Conservation (phyloP, 1,140 invertebrate species). For the Frieseomelitta varia region DNA sequence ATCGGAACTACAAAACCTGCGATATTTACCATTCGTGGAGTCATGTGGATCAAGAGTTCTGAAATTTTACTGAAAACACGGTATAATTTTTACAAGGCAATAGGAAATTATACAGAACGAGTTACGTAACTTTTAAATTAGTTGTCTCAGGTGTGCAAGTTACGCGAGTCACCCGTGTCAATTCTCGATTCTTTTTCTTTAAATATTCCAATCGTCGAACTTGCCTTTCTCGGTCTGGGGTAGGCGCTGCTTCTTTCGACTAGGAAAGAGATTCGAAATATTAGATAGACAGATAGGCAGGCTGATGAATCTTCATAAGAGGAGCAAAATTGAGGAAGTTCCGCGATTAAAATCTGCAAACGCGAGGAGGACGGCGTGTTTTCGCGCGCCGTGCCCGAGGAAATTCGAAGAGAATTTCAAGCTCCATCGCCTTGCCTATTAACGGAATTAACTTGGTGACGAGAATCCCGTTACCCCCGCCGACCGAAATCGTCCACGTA, state of each 20-base stretch:
- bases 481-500: neutral
- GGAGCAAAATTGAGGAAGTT: neutral
- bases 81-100: no score
- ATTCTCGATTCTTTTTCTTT: no score
- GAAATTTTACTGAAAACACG: no score
- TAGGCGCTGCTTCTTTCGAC: neutral
- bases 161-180: no score
- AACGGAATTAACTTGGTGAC: conserved; percentile 13
- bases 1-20: no score
- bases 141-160: no score
- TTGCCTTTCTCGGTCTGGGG: no score
- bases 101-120: no score
- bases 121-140: no score
- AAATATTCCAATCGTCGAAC: no score
- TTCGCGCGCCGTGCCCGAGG: neutral
- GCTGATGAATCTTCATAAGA: neutral
- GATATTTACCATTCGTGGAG: no score
- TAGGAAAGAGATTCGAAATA: neutral
- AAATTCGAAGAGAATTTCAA: conserved; percentile 6
- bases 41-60: no score
- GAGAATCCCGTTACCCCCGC: neutral
- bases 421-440: conserved; percentile 21
- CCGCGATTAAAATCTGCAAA: neutral
- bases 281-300: neutral
- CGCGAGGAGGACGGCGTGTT: neutral